Conservation (phyloP, 2,113 vertebrate genomes). For the Rafetus swinhoei region DNA sequence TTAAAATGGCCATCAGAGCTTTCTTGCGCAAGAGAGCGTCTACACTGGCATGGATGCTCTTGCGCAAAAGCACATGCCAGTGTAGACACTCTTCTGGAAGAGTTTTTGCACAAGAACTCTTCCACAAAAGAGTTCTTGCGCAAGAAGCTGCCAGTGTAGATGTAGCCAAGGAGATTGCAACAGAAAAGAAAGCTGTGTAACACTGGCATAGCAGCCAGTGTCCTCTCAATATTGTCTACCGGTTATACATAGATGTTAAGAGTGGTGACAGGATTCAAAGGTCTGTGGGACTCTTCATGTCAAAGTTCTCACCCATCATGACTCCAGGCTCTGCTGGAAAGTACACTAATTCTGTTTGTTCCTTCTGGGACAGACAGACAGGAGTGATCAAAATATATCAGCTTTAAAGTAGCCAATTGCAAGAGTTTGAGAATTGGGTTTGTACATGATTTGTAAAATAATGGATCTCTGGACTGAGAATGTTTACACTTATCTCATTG, state of each 20-base stretch:
- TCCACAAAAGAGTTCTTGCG: too few species aligned
- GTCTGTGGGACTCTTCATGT: too few species aligned
- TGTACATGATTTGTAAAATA: accelerated
- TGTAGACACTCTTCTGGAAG: too few species aligned
- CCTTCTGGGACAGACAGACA: neutral
- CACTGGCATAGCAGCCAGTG: neutral
- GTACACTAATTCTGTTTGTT: accelerated
- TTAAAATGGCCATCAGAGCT: too few species aligned
- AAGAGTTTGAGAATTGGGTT: neutral
- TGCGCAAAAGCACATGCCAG: too few species aligned
- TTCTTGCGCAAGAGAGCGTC: too few species aligned
- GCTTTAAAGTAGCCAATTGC: neutral
- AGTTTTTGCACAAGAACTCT: too few species aligned
- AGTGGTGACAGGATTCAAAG: neutral
- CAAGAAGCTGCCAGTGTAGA: too few species aligned
- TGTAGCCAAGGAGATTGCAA: neutral
- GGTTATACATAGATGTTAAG: accelerated
- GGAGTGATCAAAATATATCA: accelerated
- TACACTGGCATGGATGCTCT: too few species aligned
- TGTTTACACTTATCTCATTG: too few species aligned
- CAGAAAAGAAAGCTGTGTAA: too few species aligned
- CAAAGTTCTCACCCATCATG: accelerated
- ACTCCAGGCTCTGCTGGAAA: accelerated
- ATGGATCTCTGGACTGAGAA: neutral
- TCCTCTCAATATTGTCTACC: accelerated